Evolutionary conservation across 1,140 invertebrate genomes (phyloP), one percentile per base, ranked within the genome.

Genomic region (Drosophila parvula): DNA sequence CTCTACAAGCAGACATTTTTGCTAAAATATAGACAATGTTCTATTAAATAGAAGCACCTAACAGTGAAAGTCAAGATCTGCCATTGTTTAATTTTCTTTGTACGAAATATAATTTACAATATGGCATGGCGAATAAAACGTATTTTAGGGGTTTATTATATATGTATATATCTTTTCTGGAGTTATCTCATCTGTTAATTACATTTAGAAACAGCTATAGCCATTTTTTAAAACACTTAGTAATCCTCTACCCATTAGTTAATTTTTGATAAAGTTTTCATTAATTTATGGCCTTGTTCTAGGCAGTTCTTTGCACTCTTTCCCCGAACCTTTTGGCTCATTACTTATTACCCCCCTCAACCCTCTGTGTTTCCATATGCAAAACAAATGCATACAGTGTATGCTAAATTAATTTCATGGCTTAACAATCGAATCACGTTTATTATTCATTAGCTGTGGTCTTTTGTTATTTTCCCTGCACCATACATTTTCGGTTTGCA

Each of bases 381-480:
- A 50, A 79, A 45, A 22, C 55, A 65, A 57, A 73, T 27, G 18
- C 41, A 59, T 60, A 53, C 68, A 67, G 63, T 81, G 77, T 82
- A 82, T 82, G 75, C 69, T 69, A 82, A 82, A 82, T 82, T 78
- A 78, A 79, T 79, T 78, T 63, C 44, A 75, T 60, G 50, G 45
- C 59, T 82, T 82, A 65, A 75, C 59, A 82, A 64, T 47, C 75
- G 43, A 74, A 74, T 82, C 79, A 78, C 79, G 79, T 82, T 82
- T 64, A 82, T 74, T 78, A 78, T 82, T 74, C 79, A 82, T 78
- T 63, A 48, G 62, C 51, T 74, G 48, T 65, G 44, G 74, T 56
- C 63, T 74, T 47, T 75, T 48, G 40, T 74, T 47, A 40, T 73
- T 56, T 59, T 71, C 38, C 60, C 44, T 62, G 40, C 48, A 57